Evolutionary conservation across 2,888 invertebrate genomes (phyloP).

Genomic region (Tetranychus piercei): DNA sequence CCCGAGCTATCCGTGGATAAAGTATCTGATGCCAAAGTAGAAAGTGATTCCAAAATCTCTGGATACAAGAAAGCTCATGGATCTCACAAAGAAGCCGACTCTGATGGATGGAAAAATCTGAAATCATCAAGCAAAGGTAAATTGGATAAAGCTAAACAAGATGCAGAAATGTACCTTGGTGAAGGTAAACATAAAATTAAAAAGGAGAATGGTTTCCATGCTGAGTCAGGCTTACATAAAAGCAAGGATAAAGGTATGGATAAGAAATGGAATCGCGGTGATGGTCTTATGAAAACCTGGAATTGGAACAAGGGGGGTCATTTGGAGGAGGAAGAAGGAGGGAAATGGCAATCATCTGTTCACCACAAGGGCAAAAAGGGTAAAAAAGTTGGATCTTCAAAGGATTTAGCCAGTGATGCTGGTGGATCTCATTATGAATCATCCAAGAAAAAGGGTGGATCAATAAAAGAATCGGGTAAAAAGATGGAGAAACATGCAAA

Average conservation of each 20-base stretch:
- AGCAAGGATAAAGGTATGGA: not conserved
- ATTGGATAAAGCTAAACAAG: not conserved
- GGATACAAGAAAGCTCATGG: not conserved
- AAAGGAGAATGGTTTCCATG: not conserved
- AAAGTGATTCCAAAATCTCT: not conserved
- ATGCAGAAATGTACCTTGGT: not conserved
- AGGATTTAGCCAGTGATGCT: not conserved
- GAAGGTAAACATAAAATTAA: not conserved
- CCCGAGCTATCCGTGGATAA: not conserved
- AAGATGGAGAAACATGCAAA: not conserved
- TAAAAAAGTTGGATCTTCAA: not conserved
- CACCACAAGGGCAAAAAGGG: not conserved
- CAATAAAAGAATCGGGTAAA: not conserved
- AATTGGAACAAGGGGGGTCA: not conserved
- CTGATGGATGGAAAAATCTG: not conserved
- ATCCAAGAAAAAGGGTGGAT: not conserved
- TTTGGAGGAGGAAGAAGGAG: not conserved
- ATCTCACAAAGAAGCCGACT: not conserved
- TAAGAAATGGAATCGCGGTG: not conserved
- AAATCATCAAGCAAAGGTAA: not conserved
- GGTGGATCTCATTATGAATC: not conserved
- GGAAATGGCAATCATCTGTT: not conserved
- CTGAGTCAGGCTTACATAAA: not conserved
- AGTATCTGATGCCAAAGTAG: not conserved
- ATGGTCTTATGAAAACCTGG: not conserved